Conservation (phyloP, 92 coral and sea anemone genomes). For the Metridium senile region DNA sequence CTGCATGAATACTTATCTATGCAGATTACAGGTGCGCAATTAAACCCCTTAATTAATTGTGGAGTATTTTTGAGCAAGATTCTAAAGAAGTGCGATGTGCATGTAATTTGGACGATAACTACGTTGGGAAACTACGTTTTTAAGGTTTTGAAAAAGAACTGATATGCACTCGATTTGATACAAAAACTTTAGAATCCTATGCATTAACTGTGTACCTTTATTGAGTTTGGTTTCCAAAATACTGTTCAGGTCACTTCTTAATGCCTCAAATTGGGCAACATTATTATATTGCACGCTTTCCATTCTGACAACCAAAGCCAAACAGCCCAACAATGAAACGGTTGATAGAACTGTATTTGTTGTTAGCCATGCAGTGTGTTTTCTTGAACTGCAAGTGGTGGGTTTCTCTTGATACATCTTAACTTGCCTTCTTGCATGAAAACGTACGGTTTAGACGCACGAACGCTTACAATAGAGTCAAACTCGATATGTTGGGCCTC, state of each 20-base stretch:
- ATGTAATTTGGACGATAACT: too few relatives aligned
- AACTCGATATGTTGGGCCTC: neutral
- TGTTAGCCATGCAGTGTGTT: neutral
- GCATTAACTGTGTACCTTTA: neutral
- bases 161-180: too few relatives aligned
- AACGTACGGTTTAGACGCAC: neutral
- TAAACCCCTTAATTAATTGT: too few relatives aligned
- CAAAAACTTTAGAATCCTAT: too few relatives aligned
- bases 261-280: neutral
- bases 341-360: neutral
- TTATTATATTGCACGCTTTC: slow-evolving; percentile 15
- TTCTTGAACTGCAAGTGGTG: too few relatives aligned
- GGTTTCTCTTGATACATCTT: neutral
- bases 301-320: slow-evolving; percentile 10
- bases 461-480: neutral
- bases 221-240: slow-evolving; percentile 11
- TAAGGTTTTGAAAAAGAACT: too few relatives aligned
- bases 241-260: neutral
- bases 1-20: too few relatives aligned
- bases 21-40: too few relatives aligned
- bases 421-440: too few relatives aligned
- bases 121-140: too few relatives aligned
- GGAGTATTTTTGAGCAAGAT: too few relatives aligned
- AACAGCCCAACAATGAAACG: slow-evolving; percentile 3
- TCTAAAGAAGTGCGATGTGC: too few relatives aligned